phyloP scores from a whole-genome alignment of 2,797 vertebrate genomes.

The Peromyscus attwateri region DNA sequence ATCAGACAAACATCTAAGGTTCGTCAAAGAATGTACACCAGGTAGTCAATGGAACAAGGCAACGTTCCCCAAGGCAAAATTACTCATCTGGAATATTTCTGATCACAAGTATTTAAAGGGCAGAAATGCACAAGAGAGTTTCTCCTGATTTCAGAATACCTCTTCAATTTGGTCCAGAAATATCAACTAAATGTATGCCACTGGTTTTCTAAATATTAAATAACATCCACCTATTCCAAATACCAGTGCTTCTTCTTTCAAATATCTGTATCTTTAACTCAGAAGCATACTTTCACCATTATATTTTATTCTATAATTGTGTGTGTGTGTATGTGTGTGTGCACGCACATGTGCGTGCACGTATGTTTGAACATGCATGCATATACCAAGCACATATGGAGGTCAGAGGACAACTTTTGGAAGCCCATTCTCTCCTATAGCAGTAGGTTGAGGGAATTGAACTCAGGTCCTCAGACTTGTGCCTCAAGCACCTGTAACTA shows the following conservation, averaged over 20 bases:
- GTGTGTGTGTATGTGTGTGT: background rate
- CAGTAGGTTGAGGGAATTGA: background rate
- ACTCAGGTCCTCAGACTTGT: background rate
- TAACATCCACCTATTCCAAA: conserved; percentile 43
- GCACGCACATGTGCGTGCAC: too few species aligned
- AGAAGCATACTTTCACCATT: conserved; percentile 49
- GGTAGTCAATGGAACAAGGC: background rate
- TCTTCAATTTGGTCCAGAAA: conserved; percentile 41
- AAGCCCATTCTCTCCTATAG: background rate
- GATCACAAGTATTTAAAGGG: background rate
- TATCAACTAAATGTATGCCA: conserved; percentile 18
- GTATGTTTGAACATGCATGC: background rate
- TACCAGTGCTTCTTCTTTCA: background rate
- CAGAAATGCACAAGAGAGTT: background rate
- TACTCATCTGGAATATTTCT: background rate
- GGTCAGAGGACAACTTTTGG: background rate
- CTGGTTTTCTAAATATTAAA: conserved; percentile 10
- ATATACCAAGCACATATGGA: background rate
- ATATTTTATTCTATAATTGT: background rate
- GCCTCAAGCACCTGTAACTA: background rate
- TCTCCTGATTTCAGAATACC: background rate
- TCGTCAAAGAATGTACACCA: background rate
- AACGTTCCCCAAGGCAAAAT: background rate
- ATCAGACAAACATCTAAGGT: conserved; percentile 56
- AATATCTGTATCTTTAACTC: background rate